These are phyloP conservation scores for Hermodice carunculata DNA, from an alignment of 2,888 invertebrate species.

Conservation along the genomic window DNA sequence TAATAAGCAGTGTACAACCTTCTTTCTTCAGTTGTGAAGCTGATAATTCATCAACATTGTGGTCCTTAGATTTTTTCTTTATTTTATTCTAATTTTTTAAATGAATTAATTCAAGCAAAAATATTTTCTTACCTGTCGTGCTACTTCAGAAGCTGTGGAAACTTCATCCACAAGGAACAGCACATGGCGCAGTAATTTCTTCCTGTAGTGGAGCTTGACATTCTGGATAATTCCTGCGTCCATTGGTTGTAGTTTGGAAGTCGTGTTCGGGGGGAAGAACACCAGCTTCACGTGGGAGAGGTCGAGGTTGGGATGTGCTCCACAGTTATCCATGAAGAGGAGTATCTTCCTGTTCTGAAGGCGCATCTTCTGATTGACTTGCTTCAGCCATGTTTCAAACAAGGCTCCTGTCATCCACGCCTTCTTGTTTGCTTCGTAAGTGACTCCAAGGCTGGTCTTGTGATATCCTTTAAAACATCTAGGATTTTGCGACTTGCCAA, in stretches of 20 bases:
- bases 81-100: too few relatives aligned
- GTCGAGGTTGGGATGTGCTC: neutral
- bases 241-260: neutral
- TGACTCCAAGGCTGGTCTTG: neutral
- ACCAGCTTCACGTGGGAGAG: neutral
- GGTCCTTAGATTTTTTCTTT: too few relatives aligned
- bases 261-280: constrained; percentile 7
- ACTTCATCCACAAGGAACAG: neutral
- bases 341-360: neutral
- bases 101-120: too few relatives aligned
- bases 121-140: too few relatives aligned
- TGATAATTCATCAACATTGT: too few relatives aligned
- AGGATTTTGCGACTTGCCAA: neutral
- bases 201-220: neutral
- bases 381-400: neutral
- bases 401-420: constrained; percentile 6
- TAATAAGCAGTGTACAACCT: too few relatives aligned
- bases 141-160: neutral
- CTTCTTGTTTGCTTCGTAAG: neutral
- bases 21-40: too few relatives aligned
- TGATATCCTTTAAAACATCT: neutral
- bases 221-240: neutral
- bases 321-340: neutral
- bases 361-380: neutral
- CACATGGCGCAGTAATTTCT: neutral